phyloP scores from a whole-genome alignment of 2,888 invertebrate species.

The Agrilus cyanescens region DNA sequence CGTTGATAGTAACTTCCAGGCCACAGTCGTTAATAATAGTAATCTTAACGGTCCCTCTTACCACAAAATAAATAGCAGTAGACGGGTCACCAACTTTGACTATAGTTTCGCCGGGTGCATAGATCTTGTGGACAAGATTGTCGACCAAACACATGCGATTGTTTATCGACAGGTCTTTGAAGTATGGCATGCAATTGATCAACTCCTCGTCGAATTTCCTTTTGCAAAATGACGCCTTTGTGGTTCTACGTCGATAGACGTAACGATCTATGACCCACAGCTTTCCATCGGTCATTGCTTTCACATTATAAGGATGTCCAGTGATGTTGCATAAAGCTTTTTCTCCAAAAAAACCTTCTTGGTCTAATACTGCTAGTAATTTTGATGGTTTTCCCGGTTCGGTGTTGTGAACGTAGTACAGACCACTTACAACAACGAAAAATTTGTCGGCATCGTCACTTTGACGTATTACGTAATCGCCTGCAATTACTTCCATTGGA shows the following conservation, averaged over 20 bases:
- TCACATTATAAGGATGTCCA: constrained; percentile 82
- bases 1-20: constrained; percentile 55
- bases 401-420: constrained; percentile 58
- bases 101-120: constrained; percentile 61
- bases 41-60: constrained; percentile 73
- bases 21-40: constrained; percentile 66
- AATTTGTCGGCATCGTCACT: constrained; percentile 93
- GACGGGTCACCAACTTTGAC: constrained; percentile 82
- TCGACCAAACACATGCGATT: constrained; percentile 91
- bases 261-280: constrained; percentile 77
- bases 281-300: constrained; percentile 57
- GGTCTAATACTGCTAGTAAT: constrained; percentile 70
- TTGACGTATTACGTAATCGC: constrained; percentile 80
- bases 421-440: constrained; percentile 84
- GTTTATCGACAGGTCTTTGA: constrained; percentile 79
- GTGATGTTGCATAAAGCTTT: constrained; percentile 90
- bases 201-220: constrained; percentile 87
- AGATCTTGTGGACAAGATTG: constrained; percentile 66
- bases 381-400: constrained; percentile 21
- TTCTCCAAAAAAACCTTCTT: constrained; percentile 82
- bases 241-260: constrained; percentile 58
- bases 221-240: constrained; percentile 88
- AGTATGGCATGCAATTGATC: constrained; percentile 81
- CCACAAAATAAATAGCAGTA: constrained; percentile 92
- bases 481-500: constrained; percentile 68